Evolutionary conservation across 2,888 invertebrate genomes (phyloP), one percentile per base, ranked within the genome.

Genomic region (Eudasyphora cyanicolor): DNA sequence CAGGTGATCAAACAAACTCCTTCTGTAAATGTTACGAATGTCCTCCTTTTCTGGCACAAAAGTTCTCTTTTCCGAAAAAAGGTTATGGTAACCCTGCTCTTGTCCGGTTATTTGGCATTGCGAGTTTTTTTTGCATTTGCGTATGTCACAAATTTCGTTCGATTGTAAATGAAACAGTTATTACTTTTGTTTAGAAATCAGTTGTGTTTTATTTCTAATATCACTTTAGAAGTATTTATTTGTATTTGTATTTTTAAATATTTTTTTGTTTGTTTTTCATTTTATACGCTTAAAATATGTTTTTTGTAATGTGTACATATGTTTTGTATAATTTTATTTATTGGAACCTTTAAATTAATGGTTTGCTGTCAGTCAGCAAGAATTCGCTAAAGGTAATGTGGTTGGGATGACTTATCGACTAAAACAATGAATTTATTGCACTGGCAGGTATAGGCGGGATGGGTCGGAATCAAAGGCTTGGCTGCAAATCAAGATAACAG

Each of bases 401-500:
- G 67, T 42, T 73, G 76, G 45, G 70, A 75, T 83, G 83, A 80
- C 77, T 77, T 83, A 83, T 17, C 29, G 73, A 73, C 78, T 84
- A 82, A n/a, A 27, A 42, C 51, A 42, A 78, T 67, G 71, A 42
- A 51, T 78, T 87, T 89, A 89, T 86, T 88, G 89, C 86, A 87
- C 88, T 75, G 89, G 89, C 85, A 89, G 81, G 76, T 89, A 89
- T 75, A 76, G 79, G 8, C 89, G 89, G 12, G 89, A 87, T 8
- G 89, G 89, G 45, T 80, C 71, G 8, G 77, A 54, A 4, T 78
- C 71, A 60, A 86, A 85, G 49, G 32, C 29, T 70, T 76, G 19
- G 12, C 86, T 86, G 64, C 3, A 85, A 82, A 60, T 54, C 51
- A 57, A 42, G 32, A 67, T 24, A 54, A 42, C n/a, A n/a, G n/a